These are phyloP conservation scores for Phylloscopus trochiloides DNA, from an alignment of 2,113 vertebrate genomes.

Conservation along the genomic window DNA sequence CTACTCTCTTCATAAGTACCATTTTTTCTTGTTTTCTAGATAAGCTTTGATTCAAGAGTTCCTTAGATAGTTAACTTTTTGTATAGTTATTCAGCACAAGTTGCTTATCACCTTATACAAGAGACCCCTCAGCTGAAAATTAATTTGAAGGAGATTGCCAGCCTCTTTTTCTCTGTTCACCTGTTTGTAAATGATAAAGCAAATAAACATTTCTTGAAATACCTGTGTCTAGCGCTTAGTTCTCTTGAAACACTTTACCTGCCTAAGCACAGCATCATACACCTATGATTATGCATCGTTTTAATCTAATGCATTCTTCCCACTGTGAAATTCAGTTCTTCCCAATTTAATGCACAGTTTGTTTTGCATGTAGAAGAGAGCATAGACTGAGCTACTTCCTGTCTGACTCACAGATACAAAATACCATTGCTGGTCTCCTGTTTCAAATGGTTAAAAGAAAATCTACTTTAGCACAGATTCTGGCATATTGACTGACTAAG, in stretches of 20 bases:
- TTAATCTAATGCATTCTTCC: conserved; percentile 62
- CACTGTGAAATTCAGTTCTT: conserved; percentile 69
- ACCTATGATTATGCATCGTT: conserved; percentile 54
- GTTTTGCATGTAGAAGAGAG: conserved; percentile 20
- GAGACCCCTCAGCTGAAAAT: conserved; percentile 66
- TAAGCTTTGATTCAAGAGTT: conserved; percentile 42
- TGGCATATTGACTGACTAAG: background rate
- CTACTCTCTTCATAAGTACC: background rate
- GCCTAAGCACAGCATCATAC: conserved; percentile 3
- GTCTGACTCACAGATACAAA: background rate
- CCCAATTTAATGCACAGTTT: conserved; percentile 70
- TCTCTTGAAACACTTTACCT: conserved; percentile 48
- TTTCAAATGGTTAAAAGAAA: background rate
- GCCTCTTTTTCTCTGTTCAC: conserved; percentile 59
- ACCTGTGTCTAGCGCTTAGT: conserved; percentile 20
- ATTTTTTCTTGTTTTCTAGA: conserved; percentile 20
- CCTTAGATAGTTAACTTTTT: conserved; percentile 61
- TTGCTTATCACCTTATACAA: conserved; percentile 71
- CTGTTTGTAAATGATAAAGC: conserved; percentile 76
- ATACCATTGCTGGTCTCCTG: background rate
- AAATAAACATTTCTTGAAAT: conserved; percentile 72
- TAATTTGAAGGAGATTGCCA: conserved; percentile 69
- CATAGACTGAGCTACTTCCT: background rate
- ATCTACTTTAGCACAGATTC: background rate
- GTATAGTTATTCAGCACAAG: conserved; percentile 53